These are phyloP conservation scores for Drosophila dunni DNA, from an alignment of 1,140 invertebrate genomes.

Conservation along the genomic window DNA sequence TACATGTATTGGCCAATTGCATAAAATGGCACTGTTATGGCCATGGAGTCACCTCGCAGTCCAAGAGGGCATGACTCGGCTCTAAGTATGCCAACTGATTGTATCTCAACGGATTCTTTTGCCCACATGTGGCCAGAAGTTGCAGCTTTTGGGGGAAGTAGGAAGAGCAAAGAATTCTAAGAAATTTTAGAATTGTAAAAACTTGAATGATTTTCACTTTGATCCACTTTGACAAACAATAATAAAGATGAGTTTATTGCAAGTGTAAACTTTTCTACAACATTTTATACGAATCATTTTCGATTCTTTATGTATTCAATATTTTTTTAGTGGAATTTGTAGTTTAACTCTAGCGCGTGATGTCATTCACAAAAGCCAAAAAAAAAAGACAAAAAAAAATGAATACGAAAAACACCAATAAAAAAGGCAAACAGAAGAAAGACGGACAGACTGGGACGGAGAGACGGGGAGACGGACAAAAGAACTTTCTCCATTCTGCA, in stretches of 20 bases:
- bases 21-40: conserved; percentile 11
- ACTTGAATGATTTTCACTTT: conserved; percentile 16
- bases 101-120: conserved; percentile 10
- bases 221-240: conserved; percentile 20
- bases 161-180: background rate
- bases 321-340: conserved; percentile 10
- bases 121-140: conserved; percentile 24
- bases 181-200: no score
- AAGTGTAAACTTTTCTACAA: conserved; percentile 10
- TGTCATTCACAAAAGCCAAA: conserved; percentile 38
- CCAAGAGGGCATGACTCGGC: conserved; percentile 29
- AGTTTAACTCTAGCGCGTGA: conserved; percentile 32
- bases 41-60: no score
- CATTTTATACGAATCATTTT: conserved; percentile 6
- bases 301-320: background rate
- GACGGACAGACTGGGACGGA: conserved; percentile 4
- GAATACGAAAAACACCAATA: conserved; percentile 42
- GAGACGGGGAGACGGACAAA: conserved; percentile 17
- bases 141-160: background rate
- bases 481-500: conserved; percentile 80
- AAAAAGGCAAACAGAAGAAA: conserved; percentile 54
- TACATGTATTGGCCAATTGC: conserved; percentile 8
- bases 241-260: conserved; percentile 16
- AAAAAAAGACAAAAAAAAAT: background rate
- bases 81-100: conserved; percentile 30